Base-by-base conservation (phyloP, 92 coral and sea anemone species). In the Chrysogorgia sp. region DNA sequence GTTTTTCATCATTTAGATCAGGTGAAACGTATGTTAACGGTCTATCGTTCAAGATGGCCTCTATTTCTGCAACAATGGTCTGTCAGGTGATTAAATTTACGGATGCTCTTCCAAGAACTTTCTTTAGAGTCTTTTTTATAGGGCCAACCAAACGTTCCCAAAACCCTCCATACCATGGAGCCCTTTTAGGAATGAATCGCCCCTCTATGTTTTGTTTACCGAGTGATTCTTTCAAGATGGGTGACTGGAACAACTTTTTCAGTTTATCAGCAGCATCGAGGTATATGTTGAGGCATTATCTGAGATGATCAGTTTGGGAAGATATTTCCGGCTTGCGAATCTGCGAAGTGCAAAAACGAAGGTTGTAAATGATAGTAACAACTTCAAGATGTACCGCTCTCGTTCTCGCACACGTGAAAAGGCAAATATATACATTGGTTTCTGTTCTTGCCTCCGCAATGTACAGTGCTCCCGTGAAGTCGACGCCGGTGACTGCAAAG, bases 71-170 rank as follows among this genome's bases (percentile, higher is more conserved):
- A n/a, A n/a, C n/a, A n/a, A n/a, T n/a, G n/a, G n/a, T n/a, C n/a
- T n/a, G n/a, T n/a, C n/a, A n/a, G n/a, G n/a, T n/a, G n/a, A n/a
- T n/a, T n/a, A n/a, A n/a, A n/a, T n/a, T n/a, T n/a, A n/a, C n/a
- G n/a, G n/a, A n/a, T n/a, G n/a, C n/a, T n/a, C n/a, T n/a, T n/a
- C n/a, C n/a, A n/a, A n/a, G n/a, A n/a, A n/a, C n/a, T n/a, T n/a
- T n/a, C n/a, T n/a, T n/a, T n/a, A n/a, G n/a, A n/a, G n/a, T n/a
- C n/a, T n/a, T n/a, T n/a, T n/a, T n/a, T n/a, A n/a, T n/a, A n/a
- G n/a, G n/a, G 20, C 94, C 94, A 33, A 90, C 65, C 10, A 90
- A 69, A 19, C 89, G 41, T 59, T 86, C 90, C 82, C 90, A 86
- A 61, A 86, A 83, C 29, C 90, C 86, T 20, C 90, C 88, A 52